Base-by-base conservation (phyloP, 2,888 invertebrate genomes). In the Panorpa germanica region DNA sequence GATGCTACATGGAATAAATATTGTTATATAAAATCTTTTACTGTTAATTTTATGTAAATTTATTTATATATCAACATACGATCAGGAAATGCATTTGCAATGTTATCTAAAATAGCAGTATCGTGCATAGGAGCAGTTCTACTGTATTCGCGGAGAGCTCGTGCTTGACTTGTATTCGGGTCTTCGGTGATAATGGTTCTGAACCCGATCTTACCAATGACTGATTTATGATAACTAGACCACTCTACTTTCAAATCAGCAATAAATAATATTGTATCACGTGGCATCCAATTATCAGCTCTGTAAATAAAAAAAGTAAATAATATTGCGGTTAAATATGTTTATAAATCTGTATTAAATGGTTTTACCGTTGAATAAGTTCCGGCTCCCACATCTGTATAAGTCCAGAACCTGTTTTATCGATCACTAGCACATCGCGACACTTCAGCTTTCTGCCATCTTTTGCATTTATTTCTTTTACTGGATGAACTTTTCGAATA, bases 111-210 rank as follows among this genome's bases (percentile, higher is more conserved):
- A 34, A 49, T 43, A 25, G 45, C 45, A 9, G 41, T 43, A 4
- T 47, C 43, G 33, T 50, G 44, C 20, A 55, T 41, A 3, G 54
- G 51, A 6, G 53, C 53, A 23, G 42, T 46, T 26, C 43, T 50
- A n/a, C 65, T 59, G 39, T 63, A 63, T 2, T 59, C 51, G 15
- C 61, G 50, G 33, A 77, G 48, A 2, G 55, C 48, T 34, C 63
- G 55, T 0, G 69, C 64, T 43, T 81, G 70, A 1, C 61, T 52
- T 3, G 70, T 64, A 34, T 65, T 53, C 1, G 81, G 81, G 53
- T 81, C 70, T 45, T 77, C 80, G 3, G 74, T 80, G 35, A 82
- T 53, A 13, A 83, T 55, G 4, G 68, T 70, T 28, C 63, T 59
- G 8, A 49, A 45, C 2, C 55, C 53, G 3, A 65, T 51, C 31